phyloP scores from a whole-genome alignment of 2,888 invertebrate species.

The Keiferia lycopersicella region DNA sequence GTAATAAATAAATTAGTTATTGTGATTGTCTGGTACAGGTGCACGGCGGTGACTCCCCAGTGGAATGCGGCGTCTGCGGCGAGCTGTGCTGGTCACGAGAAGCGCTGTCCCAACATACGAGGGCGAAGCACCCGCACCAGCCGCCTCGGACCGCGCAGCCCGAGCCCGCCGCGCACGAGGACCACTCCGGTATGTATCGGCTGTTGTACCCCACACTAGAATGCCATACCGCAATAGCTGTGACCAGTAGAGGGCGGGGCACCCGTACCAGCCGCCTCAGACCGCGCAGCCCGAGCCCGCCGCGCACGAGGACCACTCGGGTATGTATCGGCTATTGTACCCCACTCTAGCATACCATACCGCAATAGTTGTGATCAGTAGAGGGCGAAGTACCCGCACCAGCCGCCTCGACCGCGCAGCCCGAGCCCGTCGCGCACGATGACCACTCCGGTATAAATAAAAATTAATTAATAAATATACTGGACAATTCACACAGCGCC shows the following conservation, averaged over 20 bases:
- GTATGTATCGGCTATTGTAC: neutral
- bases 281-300: constrained; percentile 34
- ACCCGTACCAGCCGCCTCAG: constrained; percentile 58
- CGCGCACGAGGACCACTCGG: constrained; percentile 43
- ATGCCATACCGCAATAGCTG: neutral
- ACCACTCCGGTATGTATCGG: constrained; percentile 55
- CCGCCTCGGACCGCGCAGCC: constrained; percentile 35
- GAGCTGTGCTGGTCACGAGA: constrained; percentile 89
- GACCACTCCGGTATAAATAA: neutral
- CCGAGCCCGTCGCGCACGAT: constrained; percentile 46
- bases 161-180: constrained; percentile 48
- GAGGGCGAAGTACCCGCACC: constrained; percentile 64
- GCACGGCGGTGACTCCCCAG: constrained; percentile 90
- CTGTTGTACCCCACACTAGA: no score
- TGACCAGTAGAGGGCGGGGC: constrained; percentile 62
- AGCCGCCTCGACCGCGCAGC: constrained; percentile 37
- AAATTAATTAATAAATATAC: no score
- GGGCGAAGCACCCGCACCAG: constrained; percentile 64
- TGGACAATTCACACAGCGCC: no score
- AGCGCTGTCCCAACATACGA: constrained; percentile 63
- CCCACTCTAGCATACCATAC: neutral
- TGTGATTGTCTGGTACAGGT: constrained; percentile 63
- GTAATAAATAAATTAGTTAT: neutral
- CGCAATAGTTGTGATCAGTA: constrained; percentile 32
- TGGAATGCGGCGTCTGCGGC: constrained; percentile 89